These are phyloP conservation scores for Nesometra sesokonis DNA, from an alignment of 35 echinoderm and acorn worm species.

Conservation along the genomic window DNA sequence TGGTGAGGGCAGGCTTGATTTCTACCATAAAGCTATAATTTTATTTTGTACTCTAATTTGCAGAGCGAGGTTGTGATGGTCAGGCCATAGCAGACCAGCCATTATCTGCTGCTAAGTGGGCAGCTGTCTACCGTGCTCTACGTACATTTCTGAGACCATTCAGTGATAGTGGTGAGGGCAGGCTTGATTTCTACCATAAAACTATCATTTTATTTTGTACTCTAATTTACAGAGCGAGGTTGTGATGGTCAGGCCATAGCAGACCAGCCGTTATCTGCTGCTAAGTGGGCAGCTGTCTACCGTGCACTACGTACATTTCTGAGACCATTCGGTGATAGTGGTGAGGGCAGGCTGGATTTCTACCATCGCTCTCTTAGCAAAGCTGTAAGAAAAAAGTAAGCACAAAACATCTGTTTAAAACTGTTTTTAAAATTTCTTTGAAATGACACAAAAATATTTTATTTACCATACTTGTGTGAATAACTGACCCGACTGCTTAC, in stretches of 20 bases:
- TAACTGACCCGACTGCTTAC: too few relatives aligned
- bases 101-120: constrained; percentile 70
- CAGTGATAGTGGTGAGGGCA: constrained; percentile 88
- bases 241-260: background rate
- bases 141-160: constrained; percentile 77
- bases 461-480: too few relatives aligned
- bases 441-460: too few relatives aligned
- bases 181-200: background rate
- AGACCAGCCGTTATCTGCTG: constrained; percentile 29
- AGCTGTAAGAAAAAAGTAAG: constrained; percentile 78
- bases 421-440: too few relatives aligned
- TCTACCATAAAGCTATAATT: too few relatives aligned
- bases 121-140: constrained; percentile 63
- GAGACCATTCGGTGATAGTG: constrained; percentile 83
- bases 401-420: too few relatives aligned
- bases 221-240: background rate
- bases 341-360: constrained; percentile 90
- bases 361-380: constrained; percentile 94
- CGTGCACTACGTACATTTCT: constrained; percentile 70
- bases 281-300: constrained; percentile 85
- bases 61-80: background rate
- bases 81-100: background rate
- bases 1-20: too few relatives aligned
- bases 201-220: too few relatives aligned
- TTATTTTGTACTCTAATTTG: too few relatives aligned